Base-by-base conservation (phyloP, 1,140 invertebrate species). In the Drosophila grimshawi region DNA sequence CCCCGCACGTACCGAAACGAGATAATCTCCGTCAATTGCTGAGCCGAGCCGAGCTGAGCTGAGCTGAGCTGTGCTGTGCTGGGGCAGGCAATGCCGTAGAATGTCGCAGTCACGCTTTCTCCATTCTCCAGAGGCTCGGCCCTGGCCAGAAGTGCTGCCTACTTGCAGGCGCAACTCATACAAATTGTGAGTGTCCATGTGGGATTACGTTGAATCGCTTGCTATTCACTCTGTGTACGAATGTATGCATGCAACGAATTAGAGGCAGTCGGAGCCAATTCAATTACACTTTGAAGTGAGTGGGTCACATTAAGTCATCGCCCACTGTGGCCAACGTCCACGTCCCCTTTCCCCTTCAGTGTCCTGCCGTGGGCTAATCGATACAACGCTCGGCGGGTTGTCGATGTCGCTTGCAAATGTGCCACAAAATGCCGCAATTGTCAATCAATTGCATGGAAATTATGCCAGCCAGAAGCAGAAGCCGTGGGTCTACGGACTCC, bases 401-500 rank as follows among this genome's bases (percentile, higher is more conserved):
- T 46, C 80, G 39, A n/a, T n/a, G 39, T 83, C 19, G 74, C 77
- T 81, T 81, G 81, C 82, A 86, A 81, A 81, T 78, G 78, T 86
- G 81, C 81, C 82, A 86, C 82, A 86, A 86, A 86, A 86, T 86
- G 85, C 85, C 80, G 77, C 85, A 88, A 88, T 88, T 88, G 85
- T 88, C 85, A 88, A 88, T 88, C 85, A 88, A 88, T 88, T 80
- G 82, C 80, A 89, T 81, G 78, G 77, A 88, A 88, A 88, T 88
- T 88, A 88, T 89, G 85, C 78, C 74, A 86, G 65, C 65, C 53
- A 55, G 59, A 46, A 63, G 52, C 35, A 6, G 41, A 37, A 41
- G 60, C 51, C 52, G 2, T 30, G 7, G 30, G 7, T 41, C 45
- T n/a, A 60, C 35, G 4, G 3, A 41, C 10, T 43, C n/a, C 39